Percentiles rank a stretch among this genome's conserved stretches.
phyloP scores from a whole-genome alignment of 2,888 invertebrate genomes.

The Oscheius myriophilus region DNA sequence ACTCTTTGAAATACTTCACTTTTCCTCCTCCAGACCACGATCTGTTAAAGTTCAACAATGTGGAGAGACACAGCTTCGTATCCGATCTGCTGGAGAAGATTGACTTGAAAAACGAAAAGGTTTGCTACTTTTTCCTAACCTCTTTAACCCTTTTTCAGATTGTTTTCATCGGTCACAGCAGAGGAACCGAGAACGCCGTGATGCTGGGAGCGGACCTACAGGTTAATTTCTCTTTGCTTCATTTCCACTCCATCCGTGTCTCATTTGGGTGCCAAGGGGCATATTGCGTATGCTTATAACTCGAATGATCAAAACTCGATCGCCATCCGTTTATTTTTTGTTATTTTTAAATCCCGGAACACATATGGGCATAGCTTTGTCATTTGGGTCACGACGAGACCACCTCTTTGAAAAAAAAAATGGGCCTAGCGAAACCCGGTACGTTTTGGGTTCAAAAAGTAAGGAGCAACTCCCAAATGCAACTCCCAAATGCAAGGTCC shows the following conservation, averaged over 20 bases:
- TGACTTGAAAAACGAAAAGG: background rate
- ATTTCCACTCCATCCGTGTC: too few species aligned
- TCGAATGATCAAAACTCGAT: too few species aligned
- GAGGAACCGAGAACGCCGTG: conserved; percentile 52
- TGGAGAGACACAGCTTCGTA: conserved; percentile 45
- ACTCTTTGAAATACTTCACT: background rate
- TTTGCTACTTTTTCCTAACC: background rate
- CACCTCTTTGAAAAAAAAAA: too few species aligned
- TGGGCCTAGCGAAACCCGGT: too few species aligned
- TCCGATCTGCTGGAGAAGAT: background rate
- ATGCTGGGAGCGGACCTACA: conserved; percentile 8
- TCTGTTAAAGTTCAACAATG: conserved; percentile 38
- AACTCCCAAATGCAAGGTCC: too few species aligned
- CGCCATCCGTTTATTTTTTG: too few species aligned
- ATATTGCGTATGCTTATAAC: too few species aligned
- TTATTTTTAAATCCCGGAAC: background rate
- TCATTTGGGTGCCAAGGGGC: too few species aligned
- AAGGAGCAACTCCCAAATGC: too few species aligned
- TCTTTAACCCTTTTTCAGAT: conserved; percentile 27
- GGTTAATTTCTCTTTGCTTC: too few species aligned
- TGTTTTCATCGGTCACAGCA: conserved; percentile 43
- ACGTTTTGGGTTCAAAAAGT: too few species aligned
- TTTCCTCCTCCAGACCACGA: conserved; percentile 24
- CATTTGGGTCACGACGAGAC: too few species aligned
- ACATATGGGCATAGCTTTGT: background rate